phyloP scores from a whole-genome alignment of 1,140 invertebrate species.

The Conus ventricosus region DNA sequence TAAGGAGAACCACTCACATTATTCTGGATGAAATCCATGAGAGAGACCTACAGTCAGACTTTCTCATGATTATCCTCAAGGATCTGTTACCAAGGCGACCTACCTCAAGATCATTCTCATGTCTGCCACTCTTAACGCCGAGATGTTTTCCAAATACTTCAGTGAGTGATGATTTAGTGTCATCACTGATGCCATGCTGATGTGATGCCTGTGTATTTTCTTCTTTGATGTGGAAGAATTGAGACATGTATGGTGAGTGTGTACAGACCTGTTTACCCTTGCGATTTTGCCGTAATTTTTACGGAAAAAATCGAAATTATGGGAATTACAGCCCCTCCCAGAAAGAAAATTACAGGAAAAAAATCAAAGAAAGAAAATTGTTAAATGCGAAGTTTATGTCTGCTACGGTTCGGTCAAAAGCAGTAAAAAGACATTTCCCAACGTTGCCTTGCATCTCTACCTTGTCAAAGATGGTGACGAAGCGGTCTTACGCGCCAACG shows the following conservation, averaged over 20 bases:
- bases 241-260: constrained; percentile 5
- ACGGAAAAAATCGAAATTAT: no score
- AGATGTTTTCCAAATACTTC: constrained; percentile 87
- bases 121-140: constrained; percentile 90
- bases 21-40: constrained; percentile 88
- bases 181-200: background rate
- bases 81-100: constrained; percentile 82
- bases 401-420: no score
- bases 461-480: no score
- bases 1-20: constrained; percentile 79
- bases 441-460: no score
- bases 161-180: constrained; percentile 48
- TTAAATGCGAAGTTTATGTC: no score
- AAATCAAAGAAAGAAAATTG: no score
- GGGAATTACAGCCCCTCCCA: no score
- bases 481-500: no score
- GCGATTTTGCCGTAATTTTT: no score
- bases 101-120: constrained; percentile 89
- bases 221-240: background rate
- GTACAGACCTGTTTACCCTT: background rate
- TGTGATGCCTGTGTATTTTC: background rate
- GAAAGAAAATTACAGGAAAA: no score
- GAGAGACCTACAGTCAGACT: constrained; percentile 84
- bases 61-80: constrained; percentile 87
- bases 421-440: no score